A percentile compares a stretch with the other conserved stretches of the same genome.
Evolutionary conservation across 2,888 invertebrate species (phyloP).

Genomic region (Pteria penguin): DNA sequence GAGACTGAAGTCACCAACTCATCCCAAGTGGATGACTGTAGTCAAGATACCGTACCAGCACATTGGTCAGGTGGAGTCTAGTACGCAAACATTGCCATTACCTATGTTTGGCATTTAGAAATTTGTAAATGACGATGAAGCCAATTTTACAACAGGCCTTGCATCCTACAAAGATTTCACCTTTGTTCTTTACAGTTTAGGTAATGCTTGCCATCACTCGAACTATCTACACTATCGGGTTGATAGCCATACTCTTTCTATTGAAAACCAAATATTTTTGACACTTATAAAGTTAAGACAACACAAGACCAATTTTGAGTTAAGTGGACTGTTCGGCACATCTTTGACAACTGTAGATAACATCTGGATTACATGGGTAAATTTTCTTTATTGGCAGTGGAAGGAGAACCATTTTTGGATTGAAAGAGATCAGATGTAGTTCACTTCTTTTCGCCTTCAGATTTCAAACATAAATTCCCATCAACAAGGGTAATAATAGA

Average conservation of each 20-base stretch:
- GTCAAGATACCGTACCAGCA: no score
- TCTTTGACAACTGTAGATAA: slow-evolving; percentile 13
- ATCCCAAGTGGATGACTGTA: no score
- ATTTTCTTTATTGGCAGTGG: slow-evolving; percentile 9
- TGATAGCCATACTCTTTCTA: no score
- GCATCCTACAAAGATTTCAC: no score
- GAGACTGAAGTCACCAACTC: no score
- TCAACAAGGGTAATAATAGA: slow-evolving; percentile 54
- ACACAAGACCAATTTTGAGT: slow-evolving; percentile 13
- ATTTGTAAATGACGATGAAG: slow-evolving; percentile 32
- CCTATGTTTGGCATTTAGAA: slow-evolving; percentile 12
- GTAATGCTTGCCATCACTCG: no score
- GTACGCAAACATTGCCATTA: no score
- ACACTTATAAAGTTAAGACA: no score
- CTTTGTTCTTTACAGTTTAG: slow-evolving; percentile 48
- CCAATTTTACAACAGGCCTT: slow-evolving; percentile 41
- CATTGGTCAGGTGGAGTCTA: no score
- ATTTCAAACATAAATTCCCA: slow-evolving; percentile 50
- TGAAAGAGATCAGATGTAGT: slow-evolving; percentile 38
- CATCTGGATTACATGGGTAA: slow-evolving; percentile 5
- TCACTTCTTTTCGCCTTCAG: slow-evolving; percentile 42
- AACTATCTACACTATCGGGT: no score
- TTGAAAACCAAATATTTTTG: no score
- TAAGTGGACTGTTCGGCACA: slow-evolving; percentile 2
- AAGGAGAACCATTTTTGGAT: slow-evolving; percentile 15